phyloP scores from a whole-genome alignment of 1,140 invertebrate genomes.

The Drosophila equinoxialis region DNA sequence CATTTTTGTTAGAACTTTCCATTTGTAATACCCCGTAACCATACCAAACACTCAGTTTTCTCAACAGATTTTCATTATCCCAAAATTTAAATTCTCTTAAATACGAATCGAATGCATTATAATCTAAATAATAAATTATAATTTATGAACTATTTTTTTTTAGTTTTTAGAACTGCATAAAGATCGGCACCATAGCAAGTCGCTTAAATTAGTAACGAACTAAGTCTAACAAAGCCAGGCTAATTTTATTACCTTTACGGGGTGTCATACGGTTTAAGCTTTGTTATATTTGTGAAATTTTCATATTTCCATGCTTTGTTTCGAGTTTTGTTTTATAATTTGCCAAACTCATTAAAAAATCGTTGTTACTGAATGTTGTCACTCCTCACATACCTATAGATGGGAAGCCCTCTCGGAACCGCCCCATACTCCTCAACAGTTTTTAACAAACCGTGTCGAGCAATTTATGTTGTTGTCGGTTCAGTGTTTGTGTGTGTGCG shows the following conservation, averaged over 20 bases:
- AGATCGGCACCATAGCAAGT: too few relatives aligned
- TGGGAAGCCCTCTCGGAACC: not conserved
- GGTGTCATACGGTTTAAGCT: not conserved
- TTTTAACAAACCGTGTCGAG: slow-evolving; percentile 42
- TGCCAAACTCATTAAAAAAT: slow-evolving; percentile 69
- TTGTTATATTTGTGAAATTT: not conserved
- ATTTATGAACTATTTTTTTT: too few relatives aligned
- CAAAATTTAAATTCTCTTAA: too few relatives aligned
- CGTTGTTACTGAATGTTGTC: slow-evolving; percentile 63
- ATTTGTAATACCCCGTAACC: not conserved
- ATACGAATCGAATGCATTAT: too few relatives aligned
- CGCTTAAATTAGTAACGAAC: too few relatives aligned
- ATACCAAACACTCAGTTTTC: not conserved
- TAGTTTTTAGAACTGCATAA: too few relatives aligned
- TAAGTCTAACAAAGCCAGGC: too few relatives aligned
- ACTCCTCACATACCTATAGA: slow-evolving; percentile 21
- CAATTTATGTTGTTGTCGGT: slow-evolving; percentile 3
- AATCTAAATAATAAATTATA: too few relatives aligned
- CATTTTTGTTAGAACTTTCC: not conserved
- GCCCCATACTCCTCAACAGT: slow-evolving; percentile 24
- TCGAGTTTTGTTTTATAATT: slow-evolving; percentile 46
- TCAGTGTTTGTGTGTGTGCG: slow-evolving; percentile 18
- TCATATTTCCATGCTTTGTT: not conserved
- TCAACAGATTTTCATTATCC: not conserved
- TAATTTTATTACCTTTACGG: not conserved